Percentiles rank a stretch among this genome's conserved stretches.
These are phyloP conservation scores for Drosophila kuntzei DNA, from an alignment of 2,888 invertebrate genomes.

Conservation along the genomic window DNA sequence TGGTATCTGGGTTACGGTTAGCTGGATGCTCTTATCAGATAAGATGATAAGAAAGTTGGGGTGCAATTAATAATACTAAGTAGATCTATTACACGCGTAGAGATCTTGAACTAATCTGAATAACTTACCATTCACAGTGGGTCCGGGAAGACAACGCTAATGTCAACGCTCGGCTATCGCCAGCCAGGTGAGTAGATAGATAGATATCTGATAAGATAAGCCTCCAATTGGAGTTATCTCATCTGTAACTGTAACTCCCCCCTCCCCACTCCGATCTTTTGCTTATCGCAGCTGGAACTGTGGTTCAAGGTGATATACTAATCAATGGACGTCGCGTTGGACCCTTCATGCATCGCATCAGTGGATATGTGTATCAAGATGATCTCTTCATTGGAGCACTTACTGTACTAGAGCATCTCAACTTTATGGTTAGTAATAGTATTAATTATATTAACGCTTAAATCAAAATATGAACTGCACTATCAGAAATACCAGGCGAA, in stretches of 20 bases:
- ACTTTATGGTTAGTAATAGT: conserved; percentile 89
- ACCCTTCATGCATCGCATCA: conserved; percentile 91
- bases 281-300: conserved; percentile 87
- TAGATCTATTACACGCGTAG: conserved; percentile 4
- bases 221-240: neutral
- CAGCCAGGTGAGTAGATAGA: conserved; percentile 88
- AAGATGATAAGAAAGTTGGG: conserved; percentile 25
- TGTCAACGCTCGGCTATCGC: conserved; percentile 93
- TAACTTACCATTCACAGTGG: conserved; percentile 86
- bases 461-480: no score
- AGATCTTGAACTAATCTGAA: neutral
- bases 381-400: conserved; percentile 94
- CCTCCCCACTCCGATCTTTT: neutral
- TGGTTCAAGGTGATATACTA: conserved; percentile 92
- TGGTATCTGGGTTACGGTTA: conserved; percentile 45
- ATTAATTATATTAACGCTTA: no score
- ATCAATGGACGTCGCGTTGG: conserved; percentile 91
- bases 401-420: conserved; percentile 94
- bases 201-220: conserved; percentile 59
- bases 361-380: conserved; percentile 96
- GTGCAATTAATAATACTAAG: conserved; percentile 1
- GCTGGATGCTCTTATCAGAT: conserved; percentile 29
- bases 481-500: no score
- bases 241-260: neutral
- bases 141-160: conserved; percentile 95